Conservation (phyloP, 2,797 vertebrate species). For the Natrix natrix region DNA sequence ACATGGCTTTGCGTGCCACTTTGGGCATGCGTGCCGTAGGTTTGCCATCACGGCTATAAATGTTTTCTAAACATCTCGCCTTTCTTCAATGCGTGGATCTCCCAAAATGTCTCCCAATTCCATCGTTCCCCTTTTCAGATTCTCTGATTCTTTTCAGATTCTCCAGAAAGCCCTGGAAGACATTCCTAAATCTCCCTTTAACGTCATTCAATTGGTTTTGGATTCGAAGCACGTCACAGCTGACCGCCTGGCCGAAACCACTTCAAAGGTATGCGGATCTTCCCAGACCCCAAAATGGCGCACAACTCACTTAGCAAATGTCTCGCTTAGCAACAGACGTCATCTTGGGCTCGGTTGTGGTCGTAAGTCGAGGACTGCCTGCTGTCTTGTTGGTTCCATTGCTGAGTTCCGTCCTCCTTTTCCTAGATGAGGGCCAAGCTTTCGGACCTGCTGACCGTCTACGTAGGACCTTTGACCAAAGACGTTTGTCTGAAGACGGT, state of each 20-base stretch:
- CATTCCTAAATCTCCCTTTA: slow-evolving; percentile 73
- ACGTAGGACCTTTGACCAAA: slow-evolving; percentile 81
- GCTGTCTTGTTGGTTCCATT: background rate
- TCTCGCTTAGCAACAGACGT: background rate
- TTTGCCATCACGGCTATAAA: too few relatives aligned
- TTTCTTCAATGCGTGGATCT: background rate
- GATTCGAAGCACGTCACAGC: slow-evolving; percentile 47
- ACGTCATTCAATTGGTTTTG: slow-evolving; percentile 77
- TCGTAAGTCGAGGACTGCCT: background rate
- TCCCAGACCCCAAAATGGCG: fast-evolving
- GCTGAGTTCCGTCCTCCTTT: slow-evolving; percentile 51
- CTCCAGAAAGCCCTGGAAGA: slow-evolving; percentile 72
- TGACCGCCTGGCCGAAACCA: slow-evolving; percentile 42
- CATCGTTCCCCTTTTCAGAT: slow-evolving; percentile 65
- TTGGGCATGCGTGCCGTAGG: too few relatives aligned
- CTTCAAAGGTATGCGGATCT: slow-evolving; percentile 56
- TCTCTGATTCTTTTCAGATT: slow-evolving; percentile 75
- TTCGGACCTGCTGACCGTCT: slow-evolving; percentile 82
- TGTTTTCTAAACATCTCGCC: background rate
- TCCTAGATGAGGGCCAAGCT: slow-evolving; percentile 74
- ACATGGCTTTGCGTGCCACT: too few relatives aligned
- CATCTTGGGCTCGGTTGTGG: background rate
- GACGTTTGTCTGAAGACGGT: slow-evolving; percentile 70
- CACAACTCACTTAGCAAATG: background rate
- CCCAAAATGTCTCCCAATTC: background rate